phyloP scores from a whole-genome alignment of 2,113 vertebrate genomes.

The Lasiurus borealis region DNA sequence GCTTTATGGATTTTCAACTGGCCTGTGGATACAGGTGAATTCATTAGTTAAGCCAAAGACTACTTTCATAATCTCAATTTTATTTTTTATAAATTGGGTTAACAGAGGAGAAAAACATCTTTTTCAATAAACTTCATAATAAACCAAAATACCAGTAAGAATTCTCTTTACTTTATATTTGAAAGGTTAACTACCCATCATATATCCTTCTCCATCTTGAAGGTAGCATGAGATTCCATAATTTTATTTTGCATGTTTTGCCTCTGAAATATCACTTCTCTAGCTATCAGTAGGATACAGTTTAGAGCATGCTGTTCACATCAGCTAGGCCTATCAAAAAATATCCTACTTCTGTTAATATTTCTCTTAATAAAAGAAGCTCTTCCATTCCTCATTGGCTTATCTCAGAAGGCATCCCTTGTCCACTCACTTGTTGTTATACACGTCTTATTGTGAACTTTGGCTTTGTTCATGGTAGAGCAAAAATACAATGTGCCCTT shows the following conservation, averaged over 20 bases:
- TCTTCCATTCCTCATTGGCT: neutral
- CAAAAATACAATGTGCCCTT: neutral
- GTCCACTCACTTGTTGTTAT: neutral
- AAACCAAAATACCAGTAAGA: conserved; percentile 17
- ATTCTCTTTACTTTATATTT: neutral
- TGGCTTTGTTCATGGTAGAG: neutral
- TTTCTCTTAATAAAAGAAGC: conserved; percentile 16
- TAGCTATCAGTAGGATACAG: rapidly evolving
- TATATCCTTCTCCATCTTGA: neutral
- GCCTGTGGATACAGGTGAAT: neutral
- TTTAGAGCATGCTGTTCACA: neutral
- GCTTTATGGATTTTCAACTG: conserved; percentile 30
- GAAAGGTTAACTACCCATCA: conserved; percentile 50
- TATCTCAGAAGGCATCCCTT: neutral
- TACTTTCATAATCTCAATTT: conserved; percentile 30
- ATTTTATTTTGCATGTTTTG: neutral
- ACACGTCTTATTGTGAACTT: neutral
- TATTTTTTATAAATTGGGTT: conserved; percentile 51
- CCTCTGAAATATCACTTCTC: neutral
- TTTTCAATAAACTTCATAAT: conserved; percentile 59
- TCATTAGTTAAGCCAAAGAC: neutral
- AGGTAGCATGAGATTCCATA: neutral
- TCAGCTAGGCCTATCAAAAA: neutral
- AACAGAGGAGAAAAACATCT: conserved; percentile 23
- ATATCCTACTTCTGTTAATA: rapidly evolving